Conservation (phyloP, 2,797 vertebrate species). For the Neopelma chrysocephalum region DNA sequence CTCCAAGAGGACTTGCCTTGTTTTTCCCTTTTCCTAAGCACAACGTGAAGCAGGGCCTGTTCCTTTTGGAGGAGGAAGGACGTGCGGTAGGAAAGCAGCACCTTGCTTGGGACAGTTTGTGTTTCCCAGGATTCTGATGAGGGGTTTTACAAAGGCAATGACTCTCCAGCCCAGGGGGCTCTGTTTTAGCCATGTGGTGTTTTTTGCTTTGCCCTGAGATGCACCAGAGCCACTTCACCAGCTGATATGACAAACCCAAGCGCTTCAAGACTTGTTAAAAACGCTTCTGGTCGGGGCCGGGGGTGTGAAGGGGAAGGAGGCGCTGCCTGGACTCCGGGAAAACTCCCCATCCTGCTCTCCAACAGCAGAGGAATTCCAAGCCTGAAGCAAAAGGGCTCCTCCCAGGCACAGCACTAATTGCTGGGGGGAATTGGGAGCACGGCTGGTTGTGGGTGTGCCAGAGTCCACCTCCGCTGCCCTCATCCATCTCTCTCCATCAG, state of each 20-base stretch:
- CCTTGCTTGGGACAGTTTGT: neutral
- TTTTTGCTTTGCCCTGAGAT: neutral
- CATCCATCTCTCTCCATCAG: constrained; percentile 43
- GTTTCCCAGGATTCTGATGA: neutral
- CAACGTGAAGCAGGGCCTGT: neutral
- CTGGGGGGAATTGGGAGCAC: neutral
- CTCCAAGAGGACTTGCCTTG: neutral
- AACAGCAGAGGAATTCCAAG: neutral
- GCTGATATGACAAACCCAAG: neutral
- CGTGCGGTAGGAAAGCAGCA: neutral
- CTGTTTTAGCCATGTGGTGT: neutral
- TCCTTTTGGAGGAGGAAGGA: neutral
- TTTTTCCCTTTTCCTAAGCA: neutral
- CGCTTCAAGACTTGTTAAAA: neutral
- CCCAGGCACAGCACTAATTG: neutral
- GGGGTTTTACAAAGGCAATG: neutral
- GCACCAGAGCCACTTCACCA: neutral
- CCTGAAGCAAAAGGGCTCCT: neutral
- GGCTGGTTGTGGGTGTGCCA: neutral
- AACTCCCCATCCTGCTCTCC: neutral
- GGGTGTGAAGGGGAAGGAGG: neutral
- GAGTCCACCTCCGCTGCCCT: neutral
- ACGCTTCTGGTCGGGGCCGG: fast-evolving
- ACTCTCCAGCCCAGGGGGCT: neutral
- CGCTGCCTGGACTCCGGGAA: neutral